Conservation (phyloP, 1,140 invertebrate species). For the Drosophila lowei region DNA sequence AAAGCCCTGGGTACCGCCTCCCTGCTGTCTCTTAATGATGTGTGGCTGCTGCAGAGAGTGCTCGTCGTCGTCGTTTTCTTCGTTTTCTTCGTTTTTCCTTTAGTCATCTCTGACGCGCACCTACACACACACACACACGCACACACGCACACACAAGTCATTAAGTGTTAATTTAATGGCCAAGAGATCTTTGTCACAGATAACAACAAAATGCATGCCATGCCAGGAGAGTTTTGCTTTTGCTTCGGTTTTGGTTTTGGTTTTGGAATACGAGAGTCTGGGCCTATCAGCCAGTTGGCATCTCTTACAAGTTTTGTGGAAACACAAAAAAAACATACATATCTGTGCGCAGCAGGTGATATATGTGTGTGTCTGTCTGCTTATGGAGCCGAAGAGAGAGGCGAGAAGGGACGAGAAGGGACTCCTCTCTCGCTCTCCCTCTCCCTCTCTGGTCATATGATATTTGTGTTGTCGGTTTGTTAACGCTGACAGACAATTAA, state of each 20-base stretch:
- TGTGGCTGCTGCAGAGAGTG: conserved; percentile 74
- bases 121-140: conserved; percentile 42
- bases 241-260: too few relatives aligned
- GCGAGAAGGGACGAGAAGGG: conserved; percentile 9
- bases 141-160: conserved; percentile 69
- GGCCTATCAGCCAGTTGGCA: conserved; percentile 62
- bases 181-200: conserved; percentile 80
- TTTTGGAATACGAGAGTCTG: too few relatives aligned
- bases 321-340: conserved; percentile 45
- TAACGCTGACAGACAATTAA: conserved; percentile 81
- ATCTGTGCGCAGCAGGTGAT: conserved; percentile 77
- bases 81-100: conserved; percentile 25
- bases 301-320: conserved; percentile 79
- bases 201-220: conserved; percentile 71
- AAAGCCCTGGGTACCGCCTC: conserved; percentile 53
- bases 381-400: conserved; percentile 36
- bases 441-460: conserved; percentile 61
- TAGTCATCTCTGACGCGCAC: conserved; percentile 64
- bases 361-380: conserved; percentile 70
- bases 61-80: conserved; percentile 8
- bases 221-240: conserved; percentile 58
- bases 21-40: conserved; percentile 76
- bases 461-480: conserved; percentile 81
- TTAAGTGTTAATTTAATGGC: conserved; percentile 81
- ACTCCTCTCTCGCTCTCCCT: conserved; percentile 6